phyloP scores from a whole-genome alignment of 2,797 vertebrate species.

The Coilia nasus region DNA sequence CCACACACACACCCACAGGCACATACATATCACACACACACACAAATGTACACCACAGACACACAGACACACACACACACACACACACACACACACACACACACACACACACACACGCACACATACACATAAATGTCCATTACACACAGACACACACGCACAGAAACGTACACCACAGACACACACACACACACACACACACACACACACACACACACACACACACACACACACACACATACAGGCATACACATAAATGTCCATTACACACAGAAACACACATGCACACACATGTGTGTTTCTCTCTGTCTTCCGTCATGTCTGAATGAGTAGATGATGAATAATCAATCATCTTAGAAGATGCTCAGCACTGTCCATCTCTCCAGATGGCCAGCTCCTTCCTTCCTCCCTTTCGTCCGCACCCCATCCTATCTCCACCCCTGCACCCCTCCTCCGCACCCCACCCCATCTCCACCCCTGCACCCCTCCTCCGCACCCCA shows the following conservation, averaged over 20 bases:
- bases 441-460: too few relatives aligned
- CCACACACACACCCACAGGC: background rate
- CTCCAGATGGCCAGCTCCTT: background rate
- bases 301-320: background rate
- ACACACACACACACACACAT: too few relatives aligned
- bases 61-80: background rate
- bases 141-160: background rate
- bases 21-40: background rate
- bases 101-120: background rate
- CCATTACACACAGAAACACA: too few relatives aligned
- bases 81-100: background rate
- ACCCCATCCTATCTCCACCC: too few relatives aligned
- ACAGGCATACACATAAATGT: background rate
- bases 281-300: too few relatives aligned
- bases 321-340: background rate
- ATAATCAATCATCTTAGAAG: slow-evolving; percentile 5
- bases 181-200: too few relatives aligned
- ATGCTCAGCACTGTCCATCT: background rate
- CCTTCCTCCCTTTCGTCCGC: too few relatives aligned
- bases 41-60: background rate
- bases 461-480: too few relatives aligned
- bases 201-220: too few relatives aligned
- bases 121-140: background rate
- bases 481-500: too few relatives aligned
- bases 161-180: background rate